phyloP scores from a whole-genome alignment of 2,797 vertebrate genomes.

The Pterois miles region DNA sequence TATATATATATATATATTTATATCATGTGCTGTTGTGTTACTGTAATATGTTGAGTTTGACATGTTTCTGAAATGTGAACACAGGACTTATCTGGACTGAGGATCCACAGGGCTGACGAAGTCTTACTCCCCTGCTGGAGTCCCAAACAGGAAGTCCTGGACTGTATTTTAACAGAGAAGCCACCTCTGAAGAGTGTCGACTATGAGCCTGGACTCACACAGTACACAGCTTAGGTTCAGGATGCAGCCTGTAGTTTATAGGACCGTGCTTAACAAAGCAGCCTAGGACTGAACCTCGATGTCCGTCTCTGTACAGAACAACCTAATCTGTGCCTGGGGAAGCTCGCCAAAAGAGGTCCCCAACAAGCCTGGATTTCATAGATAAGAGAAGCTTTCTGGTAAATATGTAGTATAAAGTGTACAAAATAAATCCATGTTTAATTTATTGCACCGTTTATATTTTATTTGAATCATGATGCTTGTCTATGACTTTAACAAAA shows the following conservation, averaged over 20 bases:
- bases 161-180: slow-evolving; percentile 39
- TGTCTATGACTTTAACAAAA: slow-evolving; percentile 71
- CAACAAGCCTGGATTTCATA: slow-evolving; percentile 67
- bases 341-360: slow-evolving; percentile 52
- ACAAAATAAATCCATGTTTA: slow-evolving; percentile 75
- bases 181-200: slow-evolving; percentile 30
- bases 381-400: slow-evolving; percentile 69
- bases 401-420: slow-evolving; percentile 77
- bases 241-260: slow-evolving; percentile 34
- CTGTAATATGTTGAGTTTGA: slow-evolving; percentile 73
- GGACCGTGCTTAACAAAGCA: slow-evolving; percentile 43
- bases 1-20: slow-evolving; percentile 68
- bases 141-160: slow-evolving; percentile 23
- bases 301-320: slow-evolving; percentile 67
- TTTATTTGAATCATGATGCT: slow-evolving; percentile 66
- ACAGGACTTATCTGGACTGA: slow-evolving; percentile 50
- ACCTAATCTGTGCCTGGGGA: slow-evolving; percentile 73
- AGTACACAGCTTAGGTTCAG: slow-evolving; percentile 22
- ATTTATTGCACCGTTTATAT: slow-evolving; percentile 72
- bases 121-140: slow-evolving; percentile 30
- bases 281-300: slow-evolving; percentile 47
- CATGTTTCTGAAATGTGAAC: slow-evolving; percentile 78
- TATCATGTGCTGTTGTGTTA: slow-evolving; percentile 74
- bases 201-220: slow-evolving; percentile 16
- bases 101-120: slow-evolving; percentile 45